phyloP scores from a whole-genome alignment of 2,888 invertebrate species.

The Zonitis immaculata region DNA sequence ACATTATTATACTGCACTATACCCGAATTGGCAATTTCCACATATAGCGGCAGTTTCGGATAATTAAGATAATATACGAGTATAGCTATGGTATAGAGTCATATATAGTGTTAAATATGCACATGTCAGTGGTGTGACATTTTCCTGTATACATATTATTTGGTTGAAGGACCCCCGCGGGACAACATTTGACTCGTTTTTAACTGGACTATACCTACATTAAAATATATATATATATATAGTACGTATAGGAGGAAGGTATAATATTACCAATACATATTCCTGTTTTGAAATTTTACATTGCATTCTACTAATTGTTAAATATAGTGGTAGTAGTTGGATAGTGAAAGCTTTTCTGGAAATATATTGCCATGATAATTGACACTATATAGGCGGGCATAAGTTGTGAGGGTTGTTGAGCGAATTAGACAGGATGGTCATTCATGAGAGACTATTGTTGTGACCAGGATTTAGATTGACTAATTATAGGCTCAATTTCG shows the following conservation, averaged over 20 bases:
- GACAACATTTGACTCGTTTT: constrained; percentile 18
- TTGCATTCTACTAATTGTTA: constrained; percentile 28
- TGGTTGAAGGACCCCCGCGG: constrained; percentile 31
- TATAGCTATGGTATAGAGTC: constrained; percentile 35
- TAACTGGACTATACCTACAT: constrained; percentile 20
- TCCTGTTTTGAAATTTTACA: constrained; percentile 38
- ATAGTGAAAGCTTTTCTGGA: constrained; percentile 7
- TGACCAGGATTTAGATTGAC: not conserved
- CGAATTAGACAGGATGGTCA: not conserved
- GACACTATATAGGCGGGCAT: not conserved
- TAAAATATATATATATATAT: too few relatives aligned
- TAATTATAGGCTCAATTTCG: not conserved
- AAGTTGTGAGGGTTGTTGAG: not conserved
- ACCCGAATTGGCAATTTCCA: constrained; percentile 12
- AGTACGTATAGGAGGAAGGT: not conserved
- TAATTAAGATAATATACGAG: constrained; percentile 37
- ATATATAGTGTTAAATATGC: constrained; percentile 37
- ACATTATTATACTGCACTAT: too few relatives aligned
- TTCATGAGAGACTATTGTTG: not conserved
- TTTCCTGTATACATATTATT: constrained; percentile 37
- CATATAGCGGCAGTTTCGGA: constrained; percentile 2
- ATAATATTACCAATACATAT: constrained; percentile 12
- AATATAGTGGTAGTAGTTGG: not conserved
- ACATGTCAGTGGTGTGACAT: constrained; percentile 34
- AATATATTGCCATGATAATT: not conserved